These are phyloP conservation scores for Pseudomyrmex dendroicus DNA, from an alignment of 1,140 invertebrate genomes.

Conservation along the genomic window DNA sequence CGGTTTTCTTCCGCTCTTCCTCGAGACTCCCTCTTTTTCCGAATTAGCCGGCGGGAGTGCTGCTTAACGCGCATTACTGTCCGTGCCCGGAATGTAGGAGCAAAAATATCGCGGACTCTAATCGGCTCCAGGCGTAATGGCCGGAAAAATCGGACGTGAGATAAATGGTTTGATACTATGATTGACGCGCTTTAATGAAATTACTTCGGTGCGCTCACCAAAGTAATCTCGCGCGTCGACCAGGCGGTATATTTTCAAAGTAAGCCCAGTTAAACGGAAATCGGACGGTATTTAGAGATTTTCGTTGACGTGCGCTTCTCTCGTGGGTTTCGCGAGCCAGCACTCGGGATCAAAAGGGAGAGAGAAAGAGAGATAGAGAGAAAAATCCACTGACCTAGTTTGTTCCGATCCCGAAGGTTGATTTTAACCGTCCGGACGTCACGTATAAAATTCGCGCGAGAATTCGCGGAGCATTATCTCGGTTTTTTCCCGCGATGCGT, in stretches of 20 bases:
- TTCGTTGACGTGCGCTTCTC: neutral
- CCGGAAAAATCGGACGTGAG: slow-evolving; percentile 37
- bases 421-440: slow-evolving; percentile 21
- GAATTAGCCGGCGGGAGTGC: slow-evolving; percentile 44
- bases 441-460: slow-evolving; percentile 46
- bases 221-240: neutral
- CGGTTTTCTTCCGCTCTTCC: slow-evolving; percentile 20
- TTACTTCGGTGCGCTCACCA: neutral
- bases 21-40: slow-evolving; percentile 36
- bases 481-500: slow-evolving; percentile 41
- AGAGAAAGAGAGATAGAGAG: slow-evolving; percentile 1
- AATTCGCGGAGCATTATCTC: slow-evolving; percentile 48
- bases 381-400: slow-evolving; percentile 36
- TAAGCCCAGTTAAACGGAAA: neutral
- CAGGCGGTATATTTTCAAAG: slow-evolving; percentile 16
- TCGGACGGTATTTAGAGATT: neutral
- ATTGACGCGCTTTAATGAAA: slow-evolving; percentile 41
- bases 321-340: neutral
- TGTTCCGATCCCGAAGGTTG: slow-evolving; percentile 6
- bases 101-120: slow-evolving; percentile 44
- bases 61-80: slow-evolving; percentile 51
- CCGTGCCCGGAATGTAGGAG: slow-evolving; percentile 32
- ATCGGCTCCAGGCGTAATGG: slow-evolving; percentile 41
- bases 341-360: neutral
- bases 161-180: slow-evolving; percentile 42